Evolutionary conservation across 2,888 invertebrate genomes (phyloP).

Genomic region (Argynnis bischoffii): DNA sequence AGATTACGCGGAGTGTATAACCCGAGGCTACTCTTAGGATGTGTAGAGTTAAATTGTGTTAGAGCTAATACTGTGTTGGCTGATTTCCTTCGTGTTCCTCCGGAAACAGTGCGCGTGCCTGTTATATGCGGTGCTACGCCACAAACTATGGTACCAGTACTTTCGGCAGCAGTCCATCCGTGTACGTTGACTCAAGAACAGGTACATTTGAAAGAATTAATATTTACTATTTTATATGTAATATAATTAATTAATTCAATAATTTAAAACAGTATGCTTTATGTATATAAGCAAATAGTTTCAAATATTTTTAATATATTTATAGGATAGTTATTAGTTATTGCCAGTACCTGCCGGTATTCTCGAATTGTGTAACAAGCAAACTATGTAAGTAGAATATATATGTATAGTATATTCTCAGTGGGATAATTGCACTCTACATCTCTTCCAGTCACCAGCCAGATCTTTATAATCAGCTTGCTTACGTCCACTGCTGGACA

Average conservation of each 20-base stretch:
- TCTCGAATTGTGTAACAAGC: too few species aligned
- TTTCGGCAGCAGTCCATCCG: conserved; percentile 84
- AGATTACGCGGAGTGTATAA: conserved; percentile 75
- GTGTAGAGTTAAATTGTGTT: conserved; percentile 87
- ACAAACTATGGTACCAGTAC: conserved; percentile 86
- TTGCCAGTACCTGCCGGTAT: too few species aligned
- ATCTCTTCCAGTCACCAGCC: too few species aligned
- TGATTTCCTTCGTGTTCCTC: conserved; percentile 83
- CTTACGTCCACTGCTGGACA: too few species aligned
- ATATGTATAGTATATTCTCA: too few species aligned
- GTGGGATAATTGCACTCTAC: too few species aligned
- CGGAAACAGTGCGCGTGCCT: conserved; percentile 84
- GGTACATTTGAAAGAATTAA: conserved; percentile 45
- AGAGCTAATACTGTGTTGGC: conserved; percentile 87
- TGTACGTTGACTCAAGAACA: conserved; percentile 74
- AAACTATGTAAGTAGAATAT: too few species aligned
- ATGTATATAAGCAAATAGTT: too few species aligned
- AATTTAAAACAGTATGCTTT: too few species aligned
- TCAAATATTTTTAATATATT: too few species aligned
- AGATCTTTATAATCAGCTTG: too few species aligned
- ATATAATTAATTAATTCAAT: neutral
- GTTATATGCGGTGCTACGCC: conserved; percentile 88
- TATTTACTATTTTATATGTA: neutral
- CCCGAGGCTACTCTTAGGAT: conserved; percentile 81
- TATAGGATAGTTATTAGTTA: too few species aligned